A percentile compares a stretch with the other conserved stretches of the same genome.
Evolutionary conservation across 2,888 invertebrate genomes (phyloP).

Genomic region (Drepana falcataria): DNA sequence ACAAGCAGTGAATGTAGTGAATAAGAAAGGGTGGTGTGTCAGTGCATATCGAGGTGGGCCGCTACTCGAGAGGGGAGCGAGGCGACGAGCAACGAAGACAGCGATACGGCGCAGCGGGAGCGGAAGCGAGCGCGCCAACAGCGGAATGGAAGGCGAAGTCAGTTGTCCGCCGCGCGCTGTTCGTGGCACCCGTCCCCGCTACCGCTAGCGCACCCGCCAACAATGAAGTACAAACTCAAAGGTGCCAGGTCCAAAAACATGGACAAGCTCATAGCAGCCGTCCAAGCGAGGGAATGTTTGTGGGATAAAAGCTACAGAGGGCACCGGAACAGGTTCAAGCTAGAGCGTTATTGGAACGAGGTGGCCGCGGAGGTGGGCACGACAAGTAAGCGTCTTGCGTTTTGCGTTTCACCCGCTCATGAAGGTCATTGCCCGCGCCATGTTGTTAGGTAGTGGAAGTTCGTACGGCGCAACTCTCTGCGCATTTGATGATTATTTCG

Average conservation of each 20-base stretch:
- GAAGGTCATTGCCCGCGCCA: conserved; percentile 36
- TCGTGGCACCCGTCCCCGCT: conserved; percentile 34
- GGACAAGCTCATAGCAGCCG: conserved; percentile 71
- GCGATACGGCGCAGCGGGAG: conserved; percentile 42
- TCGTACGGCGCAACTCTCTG: conserved; percentile 12
- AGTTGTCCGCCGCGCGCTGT: conserved; percentile 52
- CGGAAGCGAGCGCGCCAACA: conserved; percentile 35
- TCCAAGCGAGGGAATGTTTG: conserved; percentile 67
- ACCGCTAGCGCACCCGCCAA: conserved; percentile 53
- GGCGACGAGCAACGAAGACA: conserved; percentile 55
- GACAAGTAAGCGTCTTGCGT: conserved; percentile 50
- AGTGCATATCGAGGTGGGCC: conserved; percentile 31
- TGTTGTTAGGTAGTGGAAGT: conserved; percentile 13
- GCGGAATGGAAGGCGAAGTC: conserved; percentile 25
- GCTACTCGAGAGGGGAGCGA: conserved; percentile 48
- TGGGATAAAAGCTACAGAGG: conserved; percentile 72
- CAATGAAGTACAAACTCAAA: conserved; percentile 55
- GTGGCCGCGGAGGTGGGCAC: conserved; percentile 69
- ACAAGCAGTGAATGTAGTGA: not conserved
- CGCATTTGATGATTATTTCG: conserved; percentile 4
- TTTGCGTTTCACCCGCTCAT: conserved; percentile 22
- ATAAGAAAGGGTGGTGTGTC: not conserved
- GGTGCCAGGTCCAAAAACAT: conserved; percentile 62
- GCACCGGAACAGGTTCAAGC: conserved; percentile 65
- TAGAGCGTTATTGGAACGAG: conserved; percentile 73